phyloP scores from a whole-genome alignment of 2,113 vertebrate genomes.

The Chauna torquata region DNA sequence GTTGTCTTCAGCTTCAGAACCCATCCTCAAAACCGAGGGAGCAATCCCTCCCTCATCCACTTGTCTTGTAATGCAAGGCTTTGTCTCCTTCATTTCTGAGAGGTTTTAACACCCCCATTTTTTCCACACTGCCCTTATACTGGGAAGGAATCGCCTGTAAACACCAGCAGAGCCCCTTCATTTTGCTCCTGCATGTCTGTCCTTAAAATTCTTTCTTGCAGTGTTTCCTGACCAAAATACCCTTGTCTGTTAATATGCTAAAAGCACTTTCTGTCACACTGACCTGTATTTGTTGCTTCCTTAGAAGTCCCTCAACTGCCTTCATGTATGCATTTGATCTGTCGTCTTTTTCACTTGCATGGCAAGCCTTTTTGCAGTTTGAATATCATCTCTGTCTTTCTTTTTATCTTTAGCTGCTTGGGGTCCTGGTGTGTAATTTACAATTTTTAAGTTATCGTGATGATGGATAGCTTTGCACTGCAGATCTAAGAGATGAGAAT shows the following conservation, averaged over 20 bases:
- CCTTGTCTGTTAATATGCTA: neutral
- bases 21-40: neutral
- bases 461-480: conserved; percentile 25
- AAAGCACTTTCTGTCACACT: neutral
- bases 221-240: neutral
- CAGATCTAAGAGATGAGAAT: neutral
- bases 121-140: accelerated
- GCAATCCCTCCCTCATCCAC: neutral
- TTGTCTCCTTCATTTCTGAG: neutral
- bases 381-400: neutral
- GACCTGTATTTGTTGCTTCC: neutral
- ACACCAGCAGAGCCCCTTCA: neutral
- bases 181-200: neutral
- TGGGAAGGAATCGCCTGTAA: neutral
- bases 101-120: neutral
- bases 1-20: neutral
- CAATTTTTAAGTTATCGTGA: neutral
- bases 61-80: neutral
- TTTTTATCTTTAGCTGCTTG: neutral
- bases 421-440: neutral
- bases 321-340: neutral
- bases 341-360: neutral
- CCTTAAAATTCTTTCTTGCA: neutral
- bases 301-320: neutral
- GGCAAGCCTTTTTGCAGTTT: neutral